These are phyloP conservation scores for Opisthograptis luteolata DNA, from an alignment of 2,888 invertebrate species.

Conservation along the genomic window DNA sequence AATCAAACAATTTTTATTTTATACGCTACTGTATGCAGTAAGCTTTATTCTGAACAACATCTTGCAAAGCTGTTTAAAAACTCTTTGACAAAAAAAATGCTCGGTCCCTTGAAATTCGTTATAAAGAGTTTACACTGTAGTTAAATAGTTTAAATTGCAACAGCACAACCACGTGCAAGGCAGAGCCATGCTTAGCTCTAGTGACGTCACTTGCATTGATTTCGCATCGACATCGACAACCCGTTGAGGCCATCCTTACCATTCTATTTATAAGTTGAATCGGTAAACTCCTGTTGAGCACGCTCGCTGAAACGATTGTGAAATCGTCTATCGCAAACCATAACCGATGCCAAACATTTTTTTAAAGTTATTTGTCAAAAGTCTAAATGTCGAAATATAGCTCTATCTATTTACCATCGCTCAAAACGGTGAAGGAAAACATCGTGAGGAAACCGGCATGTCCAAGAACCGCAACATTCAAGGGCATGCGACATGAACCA, in stretches of 20 bases:
- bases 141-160: neutral
- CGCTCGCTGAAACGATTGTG: constrained; percentile 4
- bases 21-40: no score
- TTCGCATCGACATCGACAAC: constrained; percentile 40
- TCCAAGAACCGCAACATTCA: no score
- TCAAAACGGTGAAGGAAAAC: no score
- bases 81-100: no score
- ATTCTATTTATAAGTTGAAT: constrained; percentile 30
- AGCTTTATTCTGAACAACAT: no score
- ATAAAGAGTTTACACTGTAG: neutral
- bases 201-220: constrained; percentile 43
- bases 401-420: no score
- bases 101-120: no score
- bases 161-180: constrained; percentile 1
- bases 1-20: no score
- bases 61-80: no score
- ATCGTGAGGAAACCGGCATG: no score
- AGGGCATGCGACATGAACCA: no score
- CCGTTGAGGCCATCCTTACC: constrained; percentile 28
- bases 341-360: neutral
- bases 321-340: constrained; percentile 3
- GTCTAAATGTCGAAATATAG: neutral
- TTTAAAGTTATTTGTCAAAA: neutral
- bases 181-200: neutral
- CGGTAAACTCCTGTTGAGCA: constrained; percentile 18